Percentiles rank a stretch among this genome's conserved stretches.
phyloP scores from a whole-genome alignment of 2,113 vertebrate genomes.

The Brachyhypopomus occidentalis region DNA sequence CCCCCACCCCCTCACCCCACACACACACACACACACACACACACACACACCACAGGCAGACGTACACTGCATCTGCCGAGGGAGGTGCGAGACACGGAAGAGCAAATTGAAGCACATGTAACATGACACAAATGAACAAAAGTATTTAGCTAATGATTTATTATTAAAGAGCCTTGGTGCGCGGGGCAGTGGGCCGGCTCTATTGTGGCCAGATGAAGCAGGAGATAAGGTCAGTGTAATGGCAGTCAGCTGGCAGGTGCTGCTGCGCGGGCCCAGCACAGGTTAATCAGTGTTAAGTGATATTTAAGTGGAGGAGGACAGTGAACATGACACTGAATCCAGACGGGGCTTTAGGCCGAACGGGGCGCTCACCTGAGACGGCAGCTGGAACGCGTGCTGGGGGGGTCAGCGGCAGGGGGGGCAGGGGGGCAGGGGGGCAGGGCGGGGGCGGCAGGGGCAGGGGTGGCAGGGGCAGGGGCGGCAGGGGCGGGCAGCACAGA shows the following conservation, averaged over 20 bases:
- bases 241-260: conserved; percentile 81
- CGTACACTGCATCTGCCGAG: conserved; percentile 46
- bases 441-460: background rate
- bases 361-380: conserved; percentile 67
- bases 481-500: background rate
- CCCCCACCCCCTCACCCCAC: too few species aligned
- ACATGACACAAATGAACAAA: conserved; percentile 81
- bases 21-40: conserved; percentile 26
- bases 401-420: background rate
- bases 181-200: conserved; percentile 61
- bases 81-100: conserved; percentile 64
- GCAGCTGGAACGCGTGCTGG: conserved; percentile 43
- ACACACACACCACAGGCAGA: conserved; percentile 35
- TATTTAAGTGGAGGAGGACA: conserved; percentile 71
- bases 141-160: conserved; percentile 84
- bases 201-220: conserved; percentile 76
- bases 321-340: conserved; percentile 69
- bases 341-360: conserved; percentile 57
- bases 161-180: conserved; percentile 76
- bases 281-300: conserved; percentile 83
- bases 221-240: conserved; percentile 77
- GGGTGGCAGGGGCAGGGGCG: too few species aligned
- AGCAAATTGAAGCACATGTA: conserved; percentile 80
- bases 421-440: too few species aligned
- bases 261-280: conserved; percentile 63